Evolutionary conservation across 2,113 vertebrate species (phyloP), one percentile per base, ranked within the genome.

Genomic region (Sterna hirundo): DNA sequence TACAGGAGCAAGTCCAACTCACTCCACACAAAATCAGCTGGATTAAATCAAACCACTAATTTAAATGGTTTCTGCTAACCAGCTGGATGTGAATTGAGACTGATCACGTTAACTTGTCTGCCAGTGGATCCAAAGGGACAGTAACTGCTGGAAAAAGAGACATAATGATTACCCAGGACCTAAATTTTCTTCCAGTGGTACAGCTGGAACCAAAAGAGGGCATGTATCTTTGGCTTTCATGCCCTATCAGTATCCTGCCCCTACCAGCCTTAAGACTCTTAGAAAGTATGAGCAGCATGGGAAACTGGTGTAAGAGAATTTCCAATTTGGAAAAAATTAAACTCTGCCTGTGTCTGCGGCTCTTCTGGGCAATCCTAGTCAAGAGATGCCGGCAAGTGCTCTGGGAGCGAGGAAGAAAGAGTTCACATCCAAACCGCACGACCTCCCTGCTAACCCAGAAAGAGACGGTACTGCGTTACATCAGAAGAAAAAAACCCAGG

Each of bases 381-480:
- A 65, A 74, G 17, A 85, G 65, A 68, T 1, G 6, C 7, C 9
- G 2, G 84, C 44, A 68, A 68, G 29, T 4, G 0, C 55, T 62
- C 68, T 58, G 19, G 16, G n/a, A 80, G 27, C 1, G 3, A 86
- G 62, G 64, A 93, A 65, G 78, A 69, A 79, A 52, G 27, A 57
- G 14, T 21, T 77, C 20, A 6, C 49, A 55, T 17, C 25, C 38
- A 47, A 92, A 80, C 1, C 44, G 36, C 30, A 34, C 12, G 17
- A 46, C 10, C 21, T 81, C 32, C 42, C 34, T 46, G 30, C 34
- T 93, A 85, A 57, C 21, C 44, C 30, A 72, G 65, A 49, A 77
- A n/a, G n/a, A 68, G 38, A 66, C 0, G 0, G 11, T 22, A 57
- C 29, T 0, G 0, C 42, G 3, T 23, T 44, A 65, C 25, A 1